Evolutionary conservation across 2,888 invertebrate genomes (phyloP).

Genomic region (Alitta virens): DNA sequence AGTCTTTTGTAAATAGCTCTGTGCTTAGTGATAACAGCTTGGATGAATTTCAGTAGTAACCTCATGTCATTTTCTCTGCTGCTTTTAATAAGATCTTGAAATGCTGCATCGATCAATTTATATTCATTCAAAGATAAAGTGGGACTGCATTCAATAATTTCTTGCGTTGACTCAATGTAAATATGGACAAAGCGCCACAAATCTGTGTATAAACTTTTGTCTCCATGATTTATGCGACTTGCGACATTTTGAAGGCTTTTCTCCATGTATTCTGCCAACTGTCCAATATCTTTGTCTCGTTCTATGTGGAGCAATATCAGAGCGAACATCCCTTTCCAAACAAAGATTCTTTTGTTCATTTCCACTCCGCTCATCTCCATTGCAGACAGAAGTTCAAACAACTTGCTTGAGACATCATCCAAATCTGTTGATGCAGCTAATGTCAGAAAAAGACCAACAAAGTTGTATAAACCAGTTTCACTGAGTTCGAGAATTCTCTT

Average conservation of each 20-base stretch:
- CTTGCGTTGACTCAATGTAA: constrained; percentile 41
- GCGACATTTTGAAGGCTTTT: too few relatives aligned
- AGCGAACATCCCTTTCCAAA: constrained; percentile 42
- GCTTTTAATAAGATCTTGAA: constrained; percentile 1
- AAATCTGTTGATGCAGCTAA: constrained; percentile 38
- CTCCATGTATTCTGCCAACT: constrained; percentile 22
- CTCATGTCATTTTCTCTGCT: too few relatives aligned
- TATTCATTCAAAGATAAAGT: constrained; percentile 34
- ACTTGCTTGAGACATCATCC: constrained; percentile 41
- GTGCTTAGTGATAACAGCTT: too few relatives aligned
- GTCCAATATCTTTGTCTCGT: constrained; percentile 31
- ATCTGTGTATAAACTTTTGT: not conserved
- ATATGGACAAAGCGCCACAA: constrained; percentile 1
- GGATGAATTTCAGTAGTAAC: too few relatives aligned
- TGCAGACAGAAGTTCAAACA: constrained; percentile 42
- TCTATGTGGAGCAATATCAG: constrained; percentile 35
- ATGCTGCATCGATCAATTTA: constrained; percentile 33
- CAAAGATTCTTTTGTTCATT: constrained; percentile 25
- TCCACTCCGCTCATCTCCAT: constrained; percentile 30
- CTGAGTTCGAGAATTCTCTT: constrained; percentile 43
- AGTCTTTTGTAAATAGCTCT: too few relatives aligned
- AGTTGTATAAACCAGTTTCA: constrained; percentile 44
- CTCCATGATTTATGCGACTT: too few relatives aligned
- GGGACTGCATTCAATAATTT: constrained; percentile 37
- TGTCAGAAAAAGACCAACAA: constrained; percentile 41